These are phyloP conservation scores for Lepus americanus DNA, from an alignment of 2,113 vertebrate species.

Conservation along the genomic window DNA sequence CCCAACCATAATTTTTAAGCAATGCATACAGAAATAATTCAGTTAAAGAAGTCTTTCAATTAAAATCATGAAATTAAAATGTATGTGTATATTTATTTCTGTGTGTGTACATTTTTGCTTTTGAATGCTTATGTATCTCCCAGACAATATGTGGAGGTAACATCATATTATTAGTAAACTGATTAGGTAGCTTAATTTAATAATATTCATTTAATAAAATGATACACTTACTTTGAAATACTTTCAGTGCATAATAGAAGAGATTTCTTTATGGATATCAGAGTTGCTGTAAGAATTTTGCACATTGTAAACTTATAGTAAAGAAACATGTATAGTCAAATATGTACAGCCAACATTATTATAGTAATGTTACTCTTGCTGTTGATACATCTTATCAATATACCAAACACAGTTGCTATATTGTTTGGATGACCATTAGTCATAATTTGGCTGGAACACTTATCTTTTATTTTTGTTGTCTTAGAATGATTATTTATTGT, in stretches of 20 bases:
- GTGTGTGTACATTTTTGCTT: not conserved
- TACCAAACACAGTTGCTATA: not conserved
- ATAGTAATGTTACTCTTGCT: not conserved
- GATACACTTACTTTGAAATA: not conserved
- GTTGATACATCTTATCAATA: not conserved
- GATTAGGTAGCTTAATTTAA: slow-evolving; percentile 23
- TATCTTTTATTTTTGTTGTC: not conserved
- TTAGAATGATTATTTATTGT: not conserved
- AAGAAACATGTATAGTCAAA: not conserved
- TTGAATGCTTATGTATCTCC: not conserved
- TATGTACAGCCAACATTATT: not conserved
- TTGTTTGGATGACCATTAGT: not conserved
- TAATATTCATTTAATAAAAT: slow-evolving; percentile 21
- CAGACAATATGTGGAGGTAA: not conserved
- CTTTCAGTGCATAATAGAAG: not conserved
- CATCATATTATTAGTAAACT: not conserved
- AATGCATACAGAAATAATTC: not conserved
- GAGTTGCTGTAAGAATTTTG: not conserved
- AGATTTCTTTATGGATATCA: not conserved
- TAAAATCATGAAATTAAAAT: not conserved
- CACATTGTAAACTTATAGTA: not conserved
- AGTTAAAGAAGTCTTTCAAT: slow-evolving; percentile 40
- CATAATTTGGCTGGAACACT: not conserved
- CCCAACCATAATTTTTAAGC: slow-evolving; percentile 41
- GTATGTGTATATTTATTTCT: not conserved